Evolutionary conservation across 2,113 vertebrate species (phyloP).

Genomic region (Burhinus oedicnemus): DNA sequence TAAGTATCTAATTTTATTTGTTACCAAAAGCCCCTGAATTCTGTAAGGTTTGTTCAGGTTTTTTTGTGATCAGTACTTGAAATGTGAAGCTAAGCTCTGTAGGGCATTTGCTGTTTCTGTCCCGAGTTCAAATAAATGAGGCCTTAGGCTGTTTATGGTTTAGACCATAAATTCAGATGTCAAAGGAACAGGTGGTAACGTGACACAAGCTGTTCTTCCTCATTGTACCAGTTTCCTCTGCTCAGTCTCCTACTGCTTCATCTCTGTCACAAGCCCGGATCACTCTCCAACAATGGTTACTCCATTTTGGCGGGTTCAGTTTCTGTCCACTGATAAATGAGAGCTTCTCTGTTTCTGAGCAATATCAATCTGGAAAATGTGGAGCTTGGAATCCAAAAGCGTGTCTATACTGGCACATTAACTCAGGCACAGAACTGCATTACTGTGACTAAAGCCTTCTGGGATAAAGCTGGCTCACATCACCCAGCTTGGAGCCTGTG

Average conservation of each 20-base stretch:
- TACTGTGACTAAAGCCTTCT: background rate
- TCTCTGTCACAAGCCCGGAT: conserved; percentile 36
- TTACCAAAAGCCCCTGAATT: background rate
- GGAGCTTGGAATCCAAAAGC: background rate
- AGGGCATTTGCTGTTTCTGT: conserved; percentile 32
- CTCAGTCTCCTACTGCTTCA: conserved; percentile 8
- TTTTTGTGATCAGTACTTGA: background rate
- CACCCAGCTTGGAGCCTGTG: background rate
- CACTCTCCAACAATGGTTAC: conserved; percentile 27
- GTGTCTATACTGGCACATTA: conserved; percentile 33
- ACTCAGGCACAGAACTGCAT: conserved; percentile 4
- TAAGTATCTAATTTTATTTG: background rate
- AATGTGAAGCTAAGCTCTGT: background rate
- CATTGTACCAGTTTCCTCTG: conserved; percentile 46
- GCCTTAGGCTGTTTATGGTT: conserved; percentile 53
- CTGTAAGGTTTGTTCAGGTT: background rate
- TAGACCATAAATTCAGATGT: conserved; percentile 64
- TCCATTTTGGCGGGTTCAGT: background rate
- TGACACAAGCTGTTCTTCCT: conserved; percentile 68
- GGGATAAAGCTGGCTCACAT: conserved; percentile 20
- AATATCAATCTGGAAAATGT: background rate
- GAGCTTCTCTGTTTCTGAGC: background rate
- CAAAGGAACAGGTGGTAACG: conserved; percentile 62
- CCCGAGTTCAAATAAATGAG: conserved; percentile 55
- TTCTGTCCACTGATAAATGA: conserved; percentile 49